A percentile compares a stretch with the other conserved stretches of the same genome.
phyloP scores from a whole-genome alignment of 2,113 vertebrate species.

The Myotis lucifugus region DNA sequence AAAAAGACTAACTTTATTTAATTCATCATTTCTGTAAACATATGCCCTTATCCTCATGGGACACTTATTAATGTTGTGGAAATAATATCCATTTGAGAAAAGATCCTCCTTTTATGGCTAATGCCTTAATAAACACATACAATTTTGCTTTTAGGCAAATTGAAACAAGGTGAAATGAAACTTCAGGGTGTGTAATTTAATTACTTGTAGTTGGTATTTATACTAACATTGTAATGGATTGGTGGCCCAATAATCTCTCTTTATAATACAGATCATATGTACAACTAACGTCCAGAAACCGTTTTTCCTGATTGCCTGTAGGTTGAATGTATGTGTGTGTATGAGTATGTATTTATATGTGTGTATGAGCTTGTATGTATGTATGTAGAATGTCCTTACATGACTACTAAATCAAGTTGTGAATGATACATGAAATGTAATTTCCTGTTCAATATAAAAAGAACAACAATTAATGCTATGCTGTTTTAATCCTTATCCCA shows the following conservation, averaged over 20 bases:
- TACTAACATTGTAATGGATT: not conserved
- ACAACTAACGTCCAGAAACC: not conserved
- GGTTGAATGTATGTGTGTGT: not conserved
- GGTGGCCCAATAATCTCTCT: not conserved
- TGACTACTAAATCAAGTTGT: not conserved
- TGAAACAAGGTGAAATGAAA: not conserved
- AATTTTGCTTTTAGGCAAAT: not conserved
- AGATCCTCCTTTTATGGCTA: not conserved
- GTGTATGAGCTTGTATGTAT: not conserved
- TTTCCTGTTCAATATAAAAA: not conserved
- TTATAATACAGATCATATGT: not conserved
- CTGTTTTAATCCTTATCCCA: not conserved
- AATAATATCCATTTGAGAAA: not conserved
- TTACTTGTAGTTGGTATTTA: not conserved
- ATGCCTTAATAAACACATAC: not conserved
- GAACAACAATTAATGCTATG: not conserved
- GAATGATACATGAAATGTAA: not conserved
- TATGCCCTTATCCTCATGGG: not conserved
- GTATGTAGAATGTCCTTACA: not conserved
- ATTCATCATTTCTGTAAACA: not conserved
- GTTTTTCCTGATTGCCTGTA: not conserved
- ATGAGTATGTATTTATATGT: not conserved
- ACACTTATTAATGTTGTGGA: not conserved
- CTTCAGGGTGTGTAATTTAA: not conserved
- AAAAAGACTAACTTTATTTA: not conserved